phyloP scores from a whole-genome alignment of 1,140 invertebrate genomes.

The Diorhabda sublineata region DNA sequence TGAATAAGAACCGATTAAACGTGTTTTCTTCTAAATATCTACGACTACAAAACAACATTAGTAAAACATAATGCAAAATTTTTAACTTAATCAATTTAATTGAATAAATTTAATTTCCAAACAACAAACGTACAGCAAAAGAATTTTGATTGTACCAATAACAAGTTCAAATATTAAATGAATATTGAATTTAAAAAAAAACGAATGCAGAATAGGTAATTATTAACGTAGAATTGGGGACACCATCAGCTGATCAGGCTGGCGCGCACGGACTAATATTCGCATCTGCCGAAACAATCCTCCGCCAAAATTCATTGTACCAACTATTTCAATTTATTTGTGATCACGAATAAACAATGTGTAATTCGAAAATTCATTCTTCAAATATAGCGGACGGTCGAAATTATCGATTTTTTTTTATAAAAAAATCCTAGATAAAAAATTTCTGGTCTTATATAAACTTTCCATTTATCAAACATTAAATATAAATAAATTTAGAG shows the following conservation, averaged over 20 bases:
- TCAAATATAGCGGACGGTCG: too few species aligned
- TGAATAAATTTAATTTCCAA: constrained; percentile 37
- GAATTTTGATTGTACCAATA: constrained; percentile 40
- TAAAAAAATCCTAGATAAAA: too few species aligned
- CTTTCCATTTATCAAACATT: too few species aligned
- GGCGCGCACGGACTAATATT: background rate
- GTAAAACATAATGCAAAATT: constrained; percentile 31
- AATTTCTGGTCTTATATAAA: too few species aligned
- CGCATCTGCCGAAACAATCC: background rate
- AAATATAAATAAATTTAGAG: too few species aligned
- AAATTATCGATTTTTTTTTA: too few species aligned
- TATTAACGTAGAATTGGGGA: constrained; percentile 32
- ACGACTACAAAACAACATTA: constrained; percentile 16
- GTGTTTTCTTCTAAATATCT: constrained; percentile 6
- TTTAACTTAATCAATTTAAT: constrained; percentile 33
- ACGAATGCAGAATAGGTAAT: constrained; percentile 41
- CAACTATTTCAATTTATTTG: too few species aligned
- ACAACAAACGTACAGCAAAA: constrained; percentile 31
- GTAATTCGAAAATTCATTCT: too few species aligned
- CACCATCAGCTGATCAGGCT: constrained; percentile 39
- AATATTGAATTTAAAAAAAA: constrained; percentile 31
- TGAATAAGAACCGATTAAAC: background rate
- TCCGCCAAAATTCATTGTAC: background rate
- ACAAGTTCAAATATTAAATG: constrained; percentile 35
- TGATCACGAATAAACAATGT: too few species aligned